A percentile compares a stretch with the other conserved stretches of the same genome.
Evolutionary conservation across 2,797 vertebrate genomes (phyloP).

Genomic region (Sebastes variabilis): DNA sequence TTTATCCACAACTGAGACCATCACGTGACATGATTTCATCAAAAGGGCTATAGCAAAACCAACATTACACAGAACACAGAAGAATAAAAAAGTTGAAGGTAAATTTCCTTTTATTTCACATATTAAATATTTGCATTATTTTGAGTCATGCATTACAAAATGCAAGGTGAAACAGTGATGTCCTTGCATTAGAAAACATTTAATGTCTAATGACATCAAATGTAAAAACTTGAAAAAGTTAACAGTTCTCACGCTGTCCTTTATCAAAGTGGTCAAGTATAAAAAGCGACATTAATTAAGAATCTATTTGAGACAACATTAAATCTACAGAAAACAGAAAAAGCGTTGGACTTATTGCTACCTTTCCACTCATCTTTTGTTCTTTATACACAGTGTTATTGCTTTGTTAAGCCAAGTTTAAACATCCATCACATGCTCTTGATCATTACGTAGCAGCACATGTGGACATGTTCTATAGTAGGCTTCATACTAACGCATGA

Average conservation of each 20-base stretch:
- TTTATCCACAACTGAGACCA: background rate
- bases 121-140: conserved; percentile 60
- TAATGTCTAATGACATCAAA: conserved; percentile 61
- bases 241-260: conserved; percentile 76
- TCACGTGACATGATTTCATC: background rate
- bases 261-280: conserved; percentile 94
- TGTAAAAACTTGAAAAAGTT: conserved; percentile 41
- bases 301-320: conserved; percentile 87
- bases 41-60: background rate
- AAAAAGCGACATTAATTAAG: conserved; percentile 89
- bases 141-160: conserved; percentile 68
- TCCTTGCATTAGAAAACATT: conserved; percentile 64
- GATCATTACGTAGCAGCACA: conserved; percentile 56
- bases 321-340: conserved; percentile 89
- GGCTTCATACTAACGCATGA: conserved; percentile 36
- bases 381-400: conserved; percentile 79
- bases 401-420: conserved; percentile 80
- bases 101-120: conserved; percentile 73
- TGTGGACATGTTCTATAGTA: conserved; percentile 32
- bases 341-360: conserved; percentile 84
- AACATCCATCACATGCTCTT: conserved; percentile 62
- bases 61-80: background rate
- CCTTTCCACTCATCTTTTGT: conserved; percentile 68
- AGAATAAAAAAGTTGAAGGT: conserved; percentile 16
- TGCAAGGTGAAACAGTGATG: conserved; percentile 52